These are phyloP conservation scores for Macrosiphum euphorbiae DNA, from an alignment of 2,888 invertebrate species.

Conservation along the genomic window DNA sequence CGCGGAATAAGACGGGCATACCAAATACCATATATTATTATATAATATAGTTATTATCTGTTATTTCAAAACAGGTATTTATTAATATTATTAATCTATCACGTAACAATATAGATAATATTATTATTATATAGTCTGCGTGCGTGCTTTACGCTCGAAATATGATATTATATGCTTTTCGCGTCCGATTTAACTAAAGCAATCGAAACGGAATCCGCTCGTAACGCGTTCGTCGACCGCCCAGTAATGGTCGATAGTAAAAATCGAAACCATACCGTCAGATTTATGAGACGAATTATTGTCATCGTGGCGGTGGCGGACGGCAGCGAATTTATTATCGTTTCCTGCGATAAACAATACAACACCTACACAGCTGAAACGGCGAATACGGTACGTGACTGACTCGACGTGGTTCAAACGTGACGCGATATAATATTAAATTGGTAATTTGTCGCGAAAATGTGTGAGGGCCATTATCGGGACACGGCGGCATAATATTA, in stretches of 20 bases:
- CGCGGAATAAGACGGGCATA: neutral
- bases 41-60: too few relatives aligned
- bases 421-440: neutral
- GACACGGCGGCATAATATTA: neutral
- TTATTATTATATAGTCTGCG: neutral
- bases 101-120: neutral
- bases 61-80: neutral
- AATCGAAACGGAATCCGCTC: neutral
- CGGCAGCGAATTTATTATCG: neutral
- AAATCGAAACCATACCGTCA: neutral
- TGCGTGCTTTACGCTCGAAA: neutral
- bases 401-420: neutral
- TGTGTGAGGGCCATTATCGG: neutral
- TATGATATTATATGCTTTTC: neutral
- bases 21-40: neutral
- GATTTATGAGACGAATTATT: neutral
- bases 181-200: neutral
- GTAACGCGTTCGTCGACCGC: neutral
- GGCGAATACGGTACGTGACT: neutral
- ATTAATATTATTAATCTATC: neutral
- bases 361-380: neutral
- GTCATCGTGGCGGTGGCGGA: neutral
- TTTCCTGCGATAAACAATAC: neutral
- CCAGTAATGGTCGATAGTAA: neutral
- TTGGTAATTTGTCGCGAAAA: conserved; percentile 1